Base-by-base conservation (phyloP, 2,113 vertebrate genomes). In the Herpetotheres cachinnans region DNA sequence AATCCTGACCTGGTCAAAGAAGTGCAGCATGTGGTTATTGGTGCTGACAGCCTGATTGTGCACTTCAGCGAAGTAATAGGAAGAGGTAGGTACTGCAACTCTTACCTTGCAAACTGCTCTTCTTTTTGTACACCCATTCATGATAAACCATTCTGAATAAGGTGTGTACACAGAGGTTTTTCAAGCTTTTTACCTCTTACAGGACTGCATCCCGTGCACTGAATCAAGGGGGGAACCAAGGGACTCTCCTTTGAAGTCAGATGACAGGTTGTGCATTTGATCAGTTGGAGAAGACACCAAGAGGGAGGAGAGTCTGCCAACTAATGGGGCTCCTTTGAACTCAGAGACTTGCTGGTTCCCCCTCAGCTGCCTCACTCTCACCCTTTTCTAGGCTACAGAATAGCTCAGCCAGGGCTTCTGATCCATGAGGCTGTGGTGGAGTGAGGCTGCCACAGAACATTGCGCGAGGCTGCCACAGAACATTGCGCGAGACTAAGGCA, bases 31-130 rank as follows among this genome's bases (percentile, higher is more conserved):
- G 99, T 99, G 90, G 99, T 99, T 90, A 99, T 99, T 65, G 98
- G 99, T 93, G 97, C 99, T 3, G 99, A 99, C 49, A 98, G 98
- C 93, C 99, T 99, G 93, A 98, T 99, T 47, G 98, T 99, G 55
- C 99, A 99, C 96, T 98, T 99, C 93, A 99, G 97, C 71, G 99
- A 99, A 98, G 98, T 99, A 92, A 99, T 99, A 92, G 99, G 99
- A 98, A 98, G 99, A 99, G 99, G 99, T 99, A 97, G 96, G 99
- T 98, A 73, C 96, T 90, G 77, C 21, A 26, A 46, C 38, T 90
- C 50, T 52, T 42, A 58, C 46, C 63, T 46, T 67, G 82, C 91
- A 82, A 92, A 85, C 76, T 81, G 76, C 40, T 18, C 9, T 78
- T 94, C 38, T 58, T 96, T 97, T n/a, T 61, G 30, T 24, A 24